Evolutionary conservation across 2,113 vertebrate genomes (phyloP).

Genomic region (Falcunculus frontatus): DNA sequence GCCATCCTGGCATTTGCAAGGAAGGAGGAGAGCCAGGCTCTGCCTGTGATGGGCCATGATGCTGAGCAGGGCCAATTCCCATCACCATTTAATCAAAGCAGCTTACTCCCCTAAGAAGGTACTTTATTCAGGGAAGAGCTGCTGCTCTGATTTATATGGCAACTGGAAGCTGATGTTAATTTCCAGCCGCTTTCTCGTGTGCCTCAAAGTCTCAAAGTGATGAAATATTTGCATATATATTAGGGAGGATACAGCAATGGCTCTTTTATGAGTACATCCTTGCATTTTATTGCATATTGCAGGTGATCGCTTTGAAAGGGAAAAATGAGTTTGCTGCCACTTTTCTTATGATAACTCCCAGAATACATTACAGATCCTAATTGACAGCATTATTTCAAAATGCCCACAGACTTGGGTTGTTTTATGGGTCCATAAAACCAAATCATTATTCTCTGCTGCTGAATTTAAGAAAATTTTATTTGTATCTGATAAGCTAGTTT

Average conservation of each 20-base stretch:
- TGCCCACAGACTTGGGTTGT: not conserved
- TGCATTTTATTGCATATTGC: slow-evolving; percentile 42
- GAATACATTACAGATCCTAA: slow-evolving; percentile 33
- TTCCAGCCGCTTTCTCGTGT: not conserved
- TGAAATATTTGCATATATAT: slow-evolving; percentile 66
- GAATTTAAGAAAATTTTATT: slow-evolving; percentile 28
- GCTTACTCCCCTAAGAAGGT: not conserved
- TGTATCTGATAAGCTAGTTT: not conserved
- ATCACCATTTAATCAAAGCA: slow-evolving; percentile 20
- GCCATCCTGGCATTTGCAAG: not conserved
- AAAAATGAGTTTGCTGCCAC: slow-evolving; percentile 16
- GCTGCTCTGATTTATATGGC: slow-evolving; percentile 38
- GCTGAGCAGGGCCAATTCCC: not conserved
- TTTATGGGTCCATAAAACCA: slow-evolving; percentile 51
- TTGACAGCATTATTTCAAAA: slow-evolving; percentile 40
- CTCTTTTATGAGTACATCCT: slow-evolving; percentile 29
- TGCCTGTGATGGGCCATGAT: not conserved
- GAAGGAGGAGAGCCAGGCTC: not conserved
- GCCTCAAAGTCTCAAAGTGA: slow-evolving; percentile 29
- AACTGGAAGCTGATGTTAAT: slow-evolving; percentile 42
- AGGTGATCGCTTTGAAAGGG: slow-evolving; percentile 38
- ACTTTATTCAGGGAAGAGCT: slow-evolving; percentile 14
- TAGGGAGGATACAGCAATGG: slow-evolving; percentile 7
- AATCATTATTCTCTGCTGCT: slow-evolving; percentile 3
- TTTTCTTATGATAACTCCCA: not conserved